Evolutionary conservation across 2,113 vertebrate genomes (phyloP).

Genomic region (Leucopsar rothschildi): DNA sequence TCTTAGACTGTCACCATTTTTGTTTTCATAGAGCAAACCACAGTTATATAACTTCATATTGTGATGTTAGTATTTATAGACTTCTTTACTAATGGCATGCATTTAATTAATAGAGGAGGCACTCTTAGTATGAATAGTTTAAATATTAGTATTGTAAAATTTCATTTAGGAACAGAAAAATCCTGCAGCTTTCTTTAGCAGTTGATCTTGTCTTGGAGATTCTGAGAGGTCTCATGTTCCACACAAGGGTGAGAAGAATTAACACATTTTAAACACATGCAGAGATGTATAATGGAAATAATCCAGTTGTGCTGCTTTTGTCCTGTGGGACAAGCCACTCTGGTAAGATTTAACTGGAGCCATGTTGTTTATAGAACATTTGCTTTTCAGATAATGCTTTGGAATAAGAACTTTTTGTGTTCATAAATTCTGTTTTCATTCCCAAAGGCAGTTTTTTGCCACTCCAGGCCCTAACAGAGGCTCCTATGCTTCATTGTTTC

Average conservation of each 20-base stretch:
- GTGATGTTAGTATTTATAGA: neutral
- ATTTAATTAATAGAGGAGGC: neutral
- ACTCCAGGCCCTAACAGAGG: neutral
- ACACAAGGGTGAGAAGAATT: neutral
- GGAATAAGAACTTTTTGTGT: neutral
- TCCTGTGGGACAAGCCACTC: neutral
- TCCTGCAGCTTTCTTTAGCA: neutral
- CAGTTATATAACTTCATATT: neutral
- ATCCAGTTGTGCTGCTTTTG: neutral
- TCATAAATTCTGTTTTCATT: neutral
- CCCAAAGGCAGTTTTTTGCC: neutral
- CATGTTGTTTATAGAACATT: neutral
- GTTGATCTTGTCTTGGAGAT: neutral
- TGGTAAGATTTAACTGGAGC: neutral
- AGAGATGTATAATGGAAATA: neutral
- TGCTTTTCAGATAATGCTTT: neutral
- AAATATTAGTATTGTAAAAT: neutral
- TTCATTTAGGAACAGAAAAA: neutral
- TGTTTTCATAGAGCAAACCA: neutral
- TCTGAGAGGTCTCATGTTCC: neutral
- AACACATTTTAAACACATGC: neutral
- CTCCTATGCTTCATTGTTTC: fast-evolving
- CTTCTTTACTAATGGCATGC: neutral
- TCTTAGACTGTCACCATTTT: neutral
- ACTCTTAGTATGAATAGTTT: neutral